Conservation (phyloP, 1,140 invertebrate genomes). For the Hycleus cichorii region DNA sequence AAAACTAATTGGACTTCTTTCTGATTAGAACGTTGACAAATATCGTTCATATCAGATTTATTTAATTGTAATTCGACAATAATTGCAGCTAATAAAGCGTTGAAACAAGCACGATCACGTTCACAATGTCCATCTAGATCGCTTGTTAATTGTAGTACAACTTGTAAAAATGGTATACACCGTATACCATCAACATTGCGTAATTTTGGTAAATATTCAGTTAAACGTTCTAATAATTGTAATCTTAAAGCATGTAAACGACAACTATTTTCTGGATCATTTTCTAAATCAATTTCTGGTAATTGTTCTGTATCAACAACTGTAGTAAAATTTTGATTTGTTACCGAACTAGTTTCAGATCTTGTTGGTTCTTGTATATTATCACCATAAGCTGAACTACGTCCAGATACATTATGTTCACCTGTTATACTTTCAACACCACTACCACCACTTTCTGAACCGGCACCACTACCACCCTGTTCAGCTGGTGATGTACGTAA, state of each 20-base stretch:
- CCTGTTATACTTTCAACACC: conserved; percentile 86
- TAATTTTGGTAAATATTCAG: conserved; percentile 56
- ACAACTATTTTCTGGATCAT: conserved; percentile 45
- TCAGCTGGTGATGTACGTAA: conserved; percentile 83
- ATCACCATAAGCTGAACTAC: conserved; percentile 79
- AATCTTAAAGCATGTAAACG: conserved; percentile 60
- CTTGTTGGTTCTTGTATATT: conserved; percentile 43
- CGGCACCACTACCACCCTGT: conserved; percentile 64
- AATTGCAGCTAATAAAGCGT: conserved; percentile 64
- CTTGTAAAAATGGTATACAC: conserved; percentile 85
- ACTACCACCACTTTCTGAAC: conserved; percentile 82
- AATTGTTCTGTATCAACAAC: conserved; percentile 16
- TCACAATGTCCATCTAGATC: conserved; percentile 82
- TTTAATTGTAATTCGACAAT: conserved; percentile 74
- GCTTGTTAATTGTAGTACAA: conserved; percentile 81
- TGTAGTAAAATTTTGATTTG: conserved; percentile 24
- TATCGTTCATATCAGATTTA: conserved; percentile 45
- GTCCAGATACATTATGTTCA: conserved; percentile 73
- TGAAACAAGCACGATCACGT: conserved; percentile 67
- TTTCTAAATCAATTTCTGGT: conserved; percentile 40
- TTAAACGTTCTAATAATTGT: conserved; percentile 57
- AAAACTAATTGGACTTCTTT: conserved; percentile 82
- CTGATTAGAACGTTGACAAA: conserved; percentile 54
- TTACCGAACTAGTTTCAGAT: conserved; percentile 51
- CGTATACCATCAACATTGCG: conserved; percentile 63